phyloP scores from a whole-genome alignment of 1,140 invertebrate species.

The Babylonia areolata region DNA sequence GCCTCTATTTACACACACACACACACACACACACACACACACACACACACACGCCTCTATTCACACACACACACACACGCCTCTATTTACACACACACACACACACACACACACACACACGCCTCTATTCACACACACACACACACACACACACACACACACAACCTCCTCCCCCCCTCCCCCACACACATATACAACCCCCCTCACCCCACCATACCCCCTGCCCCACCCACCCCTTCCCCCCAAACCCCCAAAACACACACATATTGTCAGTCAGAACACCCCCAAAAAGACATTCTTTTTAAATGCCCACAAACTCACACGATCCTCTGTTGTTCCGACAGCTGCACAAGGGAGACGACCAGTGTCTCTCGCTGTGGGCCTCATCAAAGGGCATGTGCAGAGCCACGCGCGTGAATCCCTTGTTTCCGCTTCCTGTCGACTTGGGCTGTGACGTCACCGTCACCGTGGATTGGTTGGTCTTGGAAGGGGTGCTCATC shows the following conservation, averaged over 20 bases:
- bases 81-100: too few relatives aligned
- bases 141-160: neutral
- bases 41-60: too few relatives aligned
- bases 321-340: slow-evolving; percentile 40
- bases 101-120: neutral
- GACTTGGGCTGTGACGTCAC: slow-evolving; percentile 42
- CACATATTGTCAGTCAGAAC: neutral
- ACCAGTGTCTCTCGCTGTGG: slow-evolving; percentile 59
- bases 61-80: neutral
- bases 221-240: too few relatives aligned
- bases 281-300: too few relatives aligned
- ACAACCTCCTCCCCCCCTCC: too few relatives aligned
- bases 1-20: too few relatives aligned
- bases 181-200: too few relatives aligned
- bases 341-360: slow-evolving; percentile 47
- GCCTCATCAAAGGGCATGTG: slow-evolving; percentile 55
- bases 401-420: slow-evolving; percentile 32
- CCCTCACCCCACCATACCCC: too few relatives aligned
- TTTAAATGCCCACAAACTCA: slow-evolving; percentile 36
- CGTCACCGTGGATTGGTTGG: slow-evolving; percentile 26
- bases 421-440: slow-evolving; percentile 1
- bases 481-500: neutral
- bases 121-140: neutral
- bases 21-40: neutral
- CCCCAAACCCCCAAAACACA: neutral